phyloP scores from a whole-genome alignment of 1,140 invertebrate species.

The Callitettix versicolor region DNA sequence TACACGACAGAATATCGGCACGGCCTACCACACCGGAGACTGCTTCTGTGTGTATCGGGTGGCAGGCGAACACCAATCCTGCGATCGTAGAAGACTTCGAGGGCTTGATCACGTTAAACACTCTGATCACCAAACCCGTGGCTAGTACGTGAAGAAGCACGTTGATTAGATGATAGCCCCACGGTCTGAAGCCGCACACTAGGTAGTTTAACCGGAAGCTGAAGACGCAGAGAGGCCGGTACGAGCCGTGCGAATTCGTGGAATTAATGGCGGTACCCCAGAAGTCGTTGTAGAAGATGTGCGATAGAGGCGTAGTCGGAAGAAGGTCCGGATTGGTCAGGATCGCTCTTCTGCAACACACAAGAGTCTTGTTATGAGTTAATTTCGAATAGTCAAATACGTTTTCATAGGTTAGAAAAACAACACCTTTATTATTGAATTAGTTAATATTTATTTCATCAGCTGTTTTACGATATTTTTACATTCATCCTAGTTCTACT shows the following conservation, averaged over 20 bases:
- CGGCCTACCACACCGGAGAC: slow-evolving; percentile 93
- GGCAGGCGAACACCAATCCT: slow-evolving; percentile 82
- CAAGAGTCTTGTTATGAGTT: no score
- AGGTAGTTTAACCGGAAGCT: slow-evolving; percentile 88
- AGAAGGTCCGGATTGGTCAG: slow-evolving; percentile 76
- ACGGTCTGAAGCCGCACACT: slow-evolving; percentile 62
- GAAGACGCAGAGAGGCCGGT: slow-evolving; percentile 85
- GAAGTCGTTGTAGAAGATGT: slow-evolving; percentile 69
- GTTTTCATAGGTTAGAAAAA: no score
- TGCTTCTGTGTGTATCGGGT: slow-evolving; percentile 93
- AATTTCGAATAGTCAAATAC: no score
- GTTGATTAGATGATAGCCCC: slow-evolving; percentile 77
- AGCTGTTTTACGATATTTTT: no score
- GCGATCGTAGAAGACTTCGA: slow-evolving; percentile 62
- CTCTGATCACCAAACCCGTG: slow-evolving; percentile 64
- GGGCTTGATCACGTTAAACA: slow-evolving; percentile 44
- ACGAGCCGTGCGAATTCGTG: slow-evolving; percentile 87
- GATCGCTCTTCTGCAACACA: slow-evolving; percentile 69
- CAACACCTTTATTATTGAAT: no score
- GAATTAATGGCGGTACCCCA: slow-evolving; percentile 84
- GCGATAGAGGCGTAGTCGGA: slow-evolving; percentile 47
- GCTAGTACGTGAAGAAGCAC: slow-evolving; percentile 70
- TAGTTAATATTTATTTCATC: no score
- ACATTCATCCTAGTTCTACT: no score
- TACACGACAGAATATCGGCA: slow-evolving; percentile 84